Percentiles rank a stretch among this genome's conserved stretches.
Evolutionary conservation across 1,140 invertebrate genomes (phyloP).

Genomic region (Panulirus ornatus): DNA sequence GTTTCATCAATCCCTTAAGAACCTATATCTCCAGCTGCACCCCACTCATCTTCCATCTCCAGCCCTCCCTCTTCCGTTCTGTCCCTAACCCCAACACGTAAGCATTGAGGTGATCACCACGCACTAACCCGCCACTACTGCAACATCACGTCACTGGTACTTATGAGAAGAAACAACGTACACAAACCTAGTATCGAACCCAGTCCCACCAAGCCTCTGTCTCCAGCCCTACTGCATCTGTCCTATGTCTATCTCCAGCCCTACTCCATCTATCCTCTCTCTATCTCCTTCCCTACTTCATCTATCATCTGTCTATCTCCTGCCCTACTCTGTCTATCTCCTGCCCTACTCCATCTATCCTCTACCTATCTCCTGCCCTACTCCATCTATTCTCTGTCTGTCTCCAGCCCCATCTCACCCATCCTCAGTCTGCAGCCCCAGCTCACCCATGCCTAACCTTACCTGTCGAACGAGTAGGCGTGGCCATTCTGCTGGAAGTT

Average conservation of each 20-base stretch:
- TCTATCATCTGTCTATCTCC: background rate
- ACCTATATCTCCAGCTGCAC: too few species aligned
- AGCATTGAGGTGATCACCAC: too few species aligned
- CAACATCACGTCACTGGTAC: too few species aligned
- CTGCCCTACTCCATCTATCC: background rate
- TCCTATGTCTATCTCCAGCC: background rate
- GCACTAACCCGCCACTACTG: too few species aligned
- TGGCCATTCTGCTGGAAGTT: conserved; percentile 35
- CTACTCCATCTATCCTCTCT: background rate
- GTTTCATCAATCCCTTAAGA: too few species aligned
- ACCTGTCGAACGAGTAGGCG: background rate
- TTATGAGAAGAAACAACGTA: too few species aligned
- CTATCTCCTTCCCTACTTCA: background rate
- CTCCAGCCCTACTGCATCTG: too few species aligned
- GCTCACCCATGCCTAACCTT: background rate
- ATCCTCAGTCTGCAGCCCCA: background rate
- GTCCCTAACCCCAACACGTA: too few species aligned
- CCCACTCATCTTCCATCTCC: too few species aligned
- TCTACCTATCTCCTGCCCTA: background rate
- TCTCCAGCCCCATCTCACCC: background rate
- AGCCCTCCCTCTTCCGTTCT: too few species aligned
- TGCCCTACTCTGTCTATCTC: background rate
- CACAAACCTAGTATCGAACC: too few species aligned
- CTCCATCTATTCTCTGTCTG: background rate
- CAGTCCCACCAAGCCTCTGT: too few species aligned